These are phyloP conservation scores for Lasiurus cinereus DNA, from an alignment of 2,113 vertebrate species.

Conservation along the genomic window DNA sequence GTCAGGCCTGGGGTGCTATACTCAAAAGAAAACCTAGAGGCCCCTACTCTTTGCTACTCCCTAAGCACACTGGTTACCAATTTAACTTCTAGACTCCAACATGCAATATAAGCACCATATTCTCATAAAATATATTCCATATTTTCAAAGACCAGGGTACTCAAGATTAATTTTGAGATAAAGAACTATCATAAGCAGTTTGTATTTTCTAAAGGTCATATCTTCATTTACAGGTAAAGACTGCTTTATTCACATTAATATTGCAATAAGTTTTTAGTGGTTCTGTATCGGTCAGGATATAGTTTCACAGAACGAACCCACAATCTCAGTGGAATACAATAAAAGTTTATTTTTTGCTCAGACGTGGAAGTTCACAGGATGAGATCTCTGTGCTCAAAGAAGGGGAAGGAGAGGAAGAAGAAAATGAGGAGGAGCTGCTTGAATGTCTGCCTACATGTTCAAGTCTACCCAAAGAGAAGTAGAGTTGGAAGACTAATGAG, in stretches of 20 bases:
- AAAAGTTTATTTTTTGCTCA: not conserved
- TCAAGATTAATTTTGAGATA: constrained; percentile 18
- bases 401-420: not conserved
- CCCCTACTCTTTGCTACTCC: not conserved
- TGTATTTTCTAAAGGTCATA: constrained; percentile 21
- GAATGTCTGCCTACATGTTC: not conserved
- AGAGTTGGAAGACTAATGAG: constrained; percentile 75
- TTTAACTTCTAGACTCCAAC: not conserved
- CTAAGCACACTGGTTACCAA: not conserved
- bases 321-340: not conserved
- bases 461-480: not conserved
- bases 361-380: not conserved
- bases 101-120: not conserved
- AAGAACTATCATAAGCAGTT: not conserved
- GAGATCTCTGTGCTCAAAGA: not conserved
- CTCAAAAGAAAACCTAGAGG: not conserved
- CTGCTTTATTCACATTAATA: constrained; percentile 8
- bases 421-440: not conserved
- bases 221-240: not conserved
- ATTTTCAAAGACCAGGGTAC: not conserved
- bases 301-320: not conserved
- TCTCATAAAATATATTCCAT: not conserved
- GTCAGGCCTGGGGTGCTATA: not conserved
- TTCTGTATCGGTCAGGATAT: not conserved
- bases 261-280: not conserved